Evolutionary conservation across 2,797 vertebrate species (phyloP), one percentile per base, ranked within the genome.

Genomic region (Pseudochirops cupreus): DNA sequence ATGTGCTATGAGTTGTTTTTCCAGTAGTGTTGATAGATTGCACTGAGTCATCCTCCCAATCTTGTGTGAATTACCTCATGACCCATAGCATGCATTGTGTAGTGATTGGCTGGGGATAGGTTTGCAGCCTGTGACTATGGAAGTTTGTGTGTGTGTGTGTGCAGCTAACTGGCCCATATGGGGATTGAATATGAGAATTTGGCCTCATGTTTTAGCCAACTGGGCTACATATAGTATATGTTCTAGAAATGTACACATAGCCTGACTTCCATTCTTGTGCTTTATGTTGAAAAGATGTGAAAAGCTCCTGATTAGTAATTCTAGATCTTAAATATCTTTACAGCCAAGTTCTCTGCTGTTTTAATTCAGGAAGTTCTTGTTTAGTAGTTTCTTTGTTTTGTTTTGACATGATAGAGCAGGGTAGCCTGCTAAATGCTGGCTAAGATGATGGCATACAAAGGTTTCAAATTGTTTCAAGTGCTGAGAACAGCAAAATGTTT

Each of bases 401-500:
- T 50, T 82, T 82, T 54, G 39, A 12, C 95, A 6, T 14, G 96
- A 94, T 31, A 24, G 55, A 82, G 21, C 67, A 94, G 54, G 82
- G 39, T 82, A 46, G 89, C 39, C 74, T 92, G 94, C 21, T 55
- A 92, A 92, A 94, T 56, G 53, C 93, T 87, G 52, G 58, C 87
- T 94, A 95, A 52, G 92, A 93, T 82, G 74, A 91, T 52, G 14
- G 26, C 13, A 0, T 56, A 14, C 33, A 91, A 39, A 9, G 56
- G 89, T 46, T 95, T 59, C 93, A n/a, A 82, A 93, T 33, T 21
- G 58, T 95, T 95, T 74, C 91, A 97, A 97, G 90, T 96, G 97
- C 98, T 98, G 98, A 99, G 97, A 97, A 92, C 97, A 97, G 97
- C 98, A 98, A 98, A 98, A 97, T 96, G 96, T 97, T 98, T 97